Evolutionary conservation across 2,797 vertebrate species (phyloP).

Genomic region (Sebastes hubbsi): DNA sequence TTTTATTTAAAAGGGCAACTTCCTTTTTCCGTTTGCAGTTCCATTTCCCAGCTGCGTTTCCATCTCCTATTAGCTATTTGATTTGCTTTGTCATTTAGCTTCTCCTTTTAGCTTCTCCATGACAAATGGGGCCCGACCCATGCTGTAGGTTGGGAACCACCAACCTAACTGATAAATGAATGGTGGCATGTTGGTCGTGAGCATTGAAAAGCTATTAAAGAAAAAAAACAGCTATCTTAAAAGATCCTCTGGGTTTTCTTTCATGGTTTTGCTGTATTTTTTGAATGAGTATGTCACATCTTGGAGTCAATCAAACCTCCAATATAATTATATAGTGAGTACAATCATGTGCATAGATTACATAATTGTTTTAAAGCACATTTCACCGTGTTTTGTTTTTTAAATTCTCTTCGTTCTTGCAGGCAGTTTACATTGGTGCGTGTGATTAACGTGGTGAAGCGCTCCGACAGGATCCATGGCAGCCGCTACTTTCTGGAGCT

Average conservation of each 20-base stretch:
- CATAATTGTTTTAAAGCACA: neutral
- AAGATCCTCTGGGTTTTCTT: neutral
- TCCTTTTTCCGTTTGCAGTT: too few species aligned
- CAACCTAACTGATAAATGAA: neutral
- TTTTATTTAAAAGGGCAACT: too few species aligned
- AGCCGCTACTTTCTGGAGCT: conserved; percentile 93
- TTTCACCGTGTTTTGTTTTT: neutral
- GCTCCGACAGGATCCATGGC: conserved; percentile 82
- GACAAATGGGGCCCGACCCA: neutral
- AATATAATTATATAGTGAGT: neutral
- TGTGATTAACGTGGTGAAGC: conserved; percentile 90
- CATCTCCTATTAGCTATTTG: too few species aligned
- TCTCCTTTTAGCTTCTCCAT: too few species aligned
- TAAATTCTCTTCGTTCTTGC: conserved; percentile 5
- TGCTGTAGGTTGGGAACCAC: neutral
- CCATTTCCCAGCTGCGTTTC: too few species aligned
- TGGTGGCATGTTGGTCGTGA: neutral
- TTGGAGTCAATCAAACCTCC: neutral
- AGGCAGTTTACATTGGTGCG: conserved; percentile 87
- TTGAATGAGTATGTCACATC: neutral
- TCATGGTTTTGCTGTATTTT: neutral
- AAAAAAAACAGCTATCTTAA: neutral
- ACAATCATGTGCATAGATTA: neutral
- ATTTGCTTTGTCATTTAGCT: too few species aligned
- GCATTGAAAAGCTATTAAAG: neutral